Conservation (phyloP, 1,140 invertebrate genomes). For the Acromyrmex charruanus region DNA sequence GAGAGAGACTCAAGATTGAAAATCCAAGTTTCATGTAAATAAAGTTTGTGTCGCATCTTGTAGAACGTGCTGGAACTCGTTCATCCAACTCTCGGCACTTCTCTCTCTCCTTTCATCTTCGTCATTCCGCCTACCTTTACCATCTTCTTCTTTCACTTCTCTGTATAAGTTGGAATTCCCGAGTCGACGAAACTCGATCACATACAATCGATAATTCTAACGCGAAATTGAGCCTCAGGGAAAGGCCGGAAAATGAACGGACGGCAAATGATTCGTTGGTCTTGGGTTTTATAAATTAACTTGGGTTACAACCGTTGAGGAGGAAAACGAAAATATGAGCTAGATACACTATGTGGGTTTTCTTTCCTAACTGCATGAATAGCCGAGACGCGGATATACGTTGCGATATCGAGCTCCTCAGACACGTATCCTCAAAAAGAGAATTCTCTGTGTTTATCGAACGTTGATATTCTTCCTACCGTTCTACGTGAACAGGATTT, state of each 20-base stretch:
- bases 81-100: not conserved
- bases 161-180: constrained; percentile 29
- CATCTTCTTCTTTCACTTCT: not conserved
- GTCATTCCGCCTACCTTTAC: not conserved
- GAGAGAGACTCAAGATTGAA: constrained; percentile 25
- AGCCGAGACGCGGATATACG: constrained; percentile 16
- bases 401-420: constrained; percentile 25
- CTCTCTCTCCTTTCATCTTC: not conserved
- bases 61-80: constrained; percentile 35
- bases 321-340: constrained; percentile 48
- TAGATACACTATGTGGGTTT: constrained; percentile 34
- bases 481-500: not conserved
- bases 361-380: constrained; percentile 48
- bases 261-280: constrained; percentile 16
- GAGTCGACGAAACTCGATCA: constrained; percentile 57
- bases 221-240: constrained; percentile 64
- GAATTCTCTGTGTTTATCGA: constrained; percentile 13
- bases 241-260: constrained; percentile 4
- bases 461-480: constrained; percentile 10
- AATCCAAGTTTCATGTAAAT: constrained; percentile 54
- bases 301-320: constrained; percentile 17
- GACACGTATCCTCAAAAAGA: constrained; percentile 1
- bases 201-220: constrained; percentile 65
- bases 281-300: constrained; percentile 72
- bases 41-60: constrained; percentile 38